Percentiles rank a stretch among this genome's conserved stretches.
Conservation (phyloP, 2,113 vertebrate genomes). For the Neodontobutis hainanensis region DNA sequence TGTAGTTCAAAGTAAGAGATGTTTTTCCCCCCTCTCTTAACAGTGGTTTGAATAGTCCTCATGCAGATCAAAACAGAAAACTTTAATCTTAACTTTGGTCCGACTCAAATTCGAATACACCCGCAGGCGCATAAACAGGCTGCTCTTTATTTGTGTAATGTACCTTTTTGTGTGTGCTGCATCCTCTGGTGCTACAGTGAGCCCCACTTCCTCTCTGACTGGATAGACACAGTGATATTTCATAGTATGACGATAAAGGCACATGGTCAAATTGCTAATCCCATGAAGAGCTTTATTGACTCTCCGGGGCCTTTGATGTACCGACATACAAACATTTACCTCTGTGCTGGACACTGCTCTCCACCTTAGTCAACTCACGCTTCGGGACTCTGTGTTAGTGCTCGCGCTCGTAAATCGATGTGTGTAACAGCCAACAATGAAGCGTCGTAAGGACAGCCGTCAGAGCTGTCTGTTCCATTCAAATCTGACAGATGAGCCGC, state of each 20-base stretch:
- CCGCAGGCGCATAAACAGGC: constrained; percentile 59
- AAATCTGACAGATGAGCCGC: constrained; percentile 63
- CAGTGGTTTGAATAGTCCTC: constrained; percentile 51
- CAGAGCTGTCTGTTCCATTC: constrained; percentile 66
- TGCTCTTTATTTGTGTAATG: constrained; percentile 52
- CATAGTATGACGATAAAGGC: constrained; percentile 69
- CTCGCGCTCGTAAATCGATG: constrained; percentile 56
- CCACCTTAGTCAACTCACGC: constrained; percentile 37
- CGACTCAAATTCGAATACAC: constrained; percentile 52
- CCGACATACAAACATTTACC: constrained; percentile 60
- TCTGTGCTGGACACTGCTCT: constrained; percentile 41
- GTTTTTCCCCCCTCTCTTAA: constrained; percentile 12
- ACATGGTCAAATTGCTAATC: constrained; percentile 64
- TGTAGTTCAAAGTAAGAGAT: constrained; percentile 65
- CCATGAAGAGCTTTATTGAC: constrained; percentile 66
- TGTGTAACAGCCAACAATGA: constrained; percentile 61
- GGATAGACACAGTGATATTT: constrained; percentile 60
- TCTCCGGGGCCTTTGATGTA: constrained; percentile 71
- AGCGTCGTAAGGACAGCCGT: constrained; percentile 56
- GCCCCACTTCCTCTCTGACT: constrained; percentile 37
- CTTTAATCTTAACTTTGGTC: constrained; percentile 58
- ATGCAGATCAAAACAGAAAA: constrained; percentile 65
- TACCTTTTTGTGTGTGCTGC: constrained; percentile 34
- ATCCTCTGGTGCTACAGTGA: constrained; percentile 31
- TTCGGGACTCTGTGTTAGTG: constrained; percentile 51